Evolutionary conservation across 2,888 invertebrate species (phyloP), one percentile per base, ranked within the genome.

Genomic region (Hypsopygia costalis): DNA sequence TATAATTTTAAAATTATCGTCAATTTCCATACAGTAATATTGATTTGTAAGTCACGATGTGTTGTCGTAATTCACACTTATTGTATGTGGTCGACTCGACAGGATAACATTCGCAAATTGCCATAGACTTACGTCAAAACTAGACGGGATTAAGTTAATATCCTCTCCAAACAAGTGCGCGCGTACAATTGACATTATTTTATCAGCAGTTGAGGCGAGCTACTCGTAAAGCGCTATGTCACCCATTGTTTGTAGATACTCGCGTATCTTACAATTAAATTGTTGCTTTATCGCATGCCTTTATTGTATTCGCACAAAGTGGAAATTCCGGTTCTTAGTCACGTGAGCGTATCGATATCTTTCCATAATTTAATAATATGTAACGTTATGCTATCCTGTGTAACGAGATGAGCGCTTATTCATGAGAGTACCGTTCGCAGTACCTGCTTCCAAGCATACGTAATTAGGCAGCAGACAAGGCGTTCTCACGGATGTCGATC

Each of bases 401-500:
- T 16, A 16, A 12, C 11, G 10, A 34, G 34, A 22, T 22, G 22
- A 8, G 25, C 25, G 25, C 9, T 32, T 25, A 38, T 33, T 3
- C 32, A 22, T 32, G 29, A 20, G n/a, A 12, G 33, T 33, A 27
- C 25, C 33, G 28, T 16, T 10, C 10, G 8, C n/a, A n/a, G 51
- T 48, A 56, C 54, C 47, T 49, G 47, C 60, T 59, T 56, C 50
- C 51, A 49, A 57, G 62, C 57, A 59, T 67, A 63, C 59, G 60
- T 69, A 66, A 69, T 74, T 69, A 69, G 58, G 52, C 52, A 56
- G 61, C 52, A 61, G 53, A 51, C 46, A 50, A 59, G 53, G 50
- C 54, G 59, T 83, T 86, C 85, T 82, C 85, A 85, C 83, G 85
- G 76, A 77, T 77, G 76, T 69, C 68, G 73, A 74, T 75, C 64